Conservation (phyloP, 2,797 vertebrate genomes). For the Lutra lutra region DNA sequence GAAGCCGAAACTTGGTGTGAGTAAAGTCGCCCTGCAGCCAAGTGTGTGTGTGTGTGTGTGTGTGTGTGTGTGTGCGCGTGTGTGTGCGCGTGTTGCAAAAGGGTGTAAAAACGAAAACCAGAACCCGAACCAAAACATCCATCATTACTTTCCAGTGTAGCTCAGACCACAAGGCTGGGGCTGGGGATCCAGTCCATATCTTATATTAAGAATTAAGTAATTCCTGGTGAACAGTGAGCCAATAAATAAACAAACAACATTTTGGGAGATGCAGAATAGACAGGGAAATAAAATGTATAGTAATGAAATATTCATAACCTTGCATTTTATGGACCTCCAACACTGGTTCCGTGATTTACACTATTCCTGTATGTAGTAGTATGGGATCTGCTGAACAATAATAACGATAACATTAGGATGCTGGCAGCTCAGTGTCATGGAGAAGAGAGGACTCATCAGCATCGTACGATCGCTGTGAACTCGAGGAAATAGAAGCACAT, state of each 20-base stretch:
- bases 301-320: conserved; percentile 87
- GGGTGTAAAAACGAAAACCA: not conserved
- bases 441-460: conserved; percentile 81
- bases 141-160: conserved; percentile 51
- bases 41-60: conserved; percentile 44
- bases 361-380: conserved; percentile 73
- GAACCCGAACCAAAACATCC: not conserved
- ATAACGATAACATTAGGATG: conserved; percentile 82
- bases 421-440: conserved; percentile 68
- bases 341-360: conserved; percentile 83
- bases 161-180: not conserved
- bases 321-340: conserved; percentile 85
- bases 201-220: conserved; percentile 70
- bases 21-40: not conserved
- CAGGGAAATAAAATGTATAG: conserved; percentile 84
- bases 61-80: not conserved
- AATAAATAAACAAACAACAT: conserved; percentile 82
- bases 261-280: conserved; percentile 83
- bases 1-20: conserved; percentile 12
- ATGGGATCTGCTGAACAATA: conserved; percentile 80
- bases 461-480: conserved; percentile 64
- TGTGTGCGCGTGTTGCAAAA: not conserved
- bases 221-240: conserved; percentile 69
- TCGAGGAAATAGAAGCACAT: conserved; percentile 75
- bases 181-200: not conserved